phyloP scores from a whole-genome alignment of 2,888 invertebrate genomes.

The Machimus atricapillus region DNA sequence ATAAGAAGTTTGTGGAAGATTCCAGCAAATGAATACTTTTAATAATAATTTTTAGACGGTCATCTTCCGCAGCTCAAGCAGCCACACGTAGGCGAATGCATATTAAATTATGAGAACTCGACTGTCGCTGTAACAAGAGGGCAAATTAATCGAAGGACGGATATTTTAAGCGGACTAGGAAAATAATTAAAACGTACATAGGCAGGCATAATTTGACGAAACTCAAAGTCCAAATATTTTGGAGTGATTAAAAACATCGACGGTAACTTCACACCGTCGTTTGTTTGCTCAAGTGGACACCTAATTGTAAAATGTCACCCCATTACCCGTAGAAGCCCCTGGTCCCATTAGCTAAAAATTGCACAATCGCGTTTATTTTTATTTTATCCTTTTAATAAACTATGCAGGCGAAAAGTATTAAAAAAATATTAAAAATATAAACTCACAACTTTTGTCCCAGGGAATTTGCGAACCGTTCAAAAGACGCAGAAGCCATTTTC shows the following conservation, averaged over 20 bases:
- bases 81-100: not conserved
- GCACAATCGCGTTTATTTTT: not conserved
- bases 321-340: not conserved
- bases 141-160: not conserved
- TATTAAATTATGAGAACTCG: not conserved
- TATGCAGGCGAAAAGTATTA: not conserved
- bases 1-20: not conserved
- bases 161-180: not conserved
- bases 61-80: slow-evolving; percentile 4
- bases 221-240: not conserved
- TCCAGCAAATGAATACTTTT: not conserved
- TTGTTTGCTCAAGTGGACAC: not conserved
- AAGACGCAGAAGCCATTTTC: slow-evolving; percentile 28
- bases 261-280: not conserved
- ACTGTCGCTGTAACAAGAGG: not conserved
- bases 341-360: not conserved
- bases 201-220: not conserved
- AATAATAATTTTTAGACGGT: slow-evolving; percentile 44
- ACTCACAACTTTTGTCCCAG: slow-evolving; percentile 59
- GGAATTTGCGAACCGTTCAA: slow-evolving; percentile 52
- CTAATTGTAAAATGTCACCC: not conserved
- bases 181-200: slow-evolving; percentile 37
- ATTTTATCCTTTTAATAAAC: not conserved
- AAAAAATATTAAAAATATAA: not conserved
- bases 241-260: not conserved